Evolutionary conservation across 2,888 invertebrate genomes (phyloP).

Genomic region (Synergus laeviventris): DNA sequence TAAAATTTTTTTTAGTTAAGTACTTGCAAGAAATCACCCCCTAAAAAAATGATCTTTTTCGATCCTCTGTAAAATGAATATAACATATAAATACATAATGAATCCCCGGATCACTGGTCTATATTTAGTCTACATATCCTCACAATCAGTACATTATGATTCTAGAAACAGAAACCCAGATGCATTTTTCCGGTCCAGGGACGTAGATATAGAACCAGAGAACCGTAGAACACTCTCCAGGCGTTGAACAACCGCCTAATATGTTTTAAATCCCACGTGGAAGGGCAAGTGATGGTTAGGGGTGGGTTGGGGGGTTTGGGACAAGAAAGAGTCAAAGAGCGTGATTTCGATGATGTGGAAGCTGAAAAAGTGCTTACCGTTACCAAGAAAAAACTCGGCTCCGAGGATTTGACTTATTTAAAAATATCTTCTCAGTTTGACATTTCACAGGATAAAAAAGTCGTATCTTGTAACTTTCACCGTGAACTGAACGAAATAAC

Average conservation of each 20-base stretch:
- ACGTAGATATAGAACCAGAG: not conserved
- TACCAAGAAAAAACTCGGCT: not conserved
- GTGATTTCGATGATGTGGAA: conserved; percentile 68
- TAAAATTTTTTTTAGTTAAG: too few relatives aligned
- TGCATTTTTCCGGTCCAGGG: conserved; percentile 3
- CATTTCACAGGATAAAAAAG: conserved; percentile 5
- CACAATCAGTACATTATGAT: not conserved
- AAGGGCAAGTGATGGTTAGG: conserved; percentile 35
- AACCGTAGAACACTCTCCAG: conserved; percentile 21
- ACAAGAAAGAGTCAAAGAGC: conserved; percentile 42
- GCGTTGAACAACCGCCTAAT: conserved; percentile 10
- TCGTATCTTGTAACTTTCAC: not conserved
- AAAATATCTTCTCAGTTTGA: not conserved
- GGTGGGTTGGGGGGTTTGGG: conserved; percentile 50
- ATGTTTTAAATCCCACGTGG: conserved; percentile 11
- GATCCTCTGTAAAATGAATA: not conserved
- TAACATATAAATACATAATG: too few relatives aligned
- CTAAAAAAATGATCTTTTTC: not conserved
- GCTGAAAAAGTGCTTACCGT: conserved; percentile 49
- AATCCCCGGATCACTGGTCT: not conserved
- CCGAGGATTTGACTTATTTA: not conserved
- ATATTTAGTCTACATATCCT: conserved; percentile 4
- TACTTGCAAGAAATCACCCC: too few relatives aligned
- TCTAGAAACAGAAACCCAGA: not conserved
- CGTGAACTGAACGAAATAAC: not conserved